Base-by-base conservation (phyloP, 2,888 invertebrate species). In the Hesperia comma region DNA sequence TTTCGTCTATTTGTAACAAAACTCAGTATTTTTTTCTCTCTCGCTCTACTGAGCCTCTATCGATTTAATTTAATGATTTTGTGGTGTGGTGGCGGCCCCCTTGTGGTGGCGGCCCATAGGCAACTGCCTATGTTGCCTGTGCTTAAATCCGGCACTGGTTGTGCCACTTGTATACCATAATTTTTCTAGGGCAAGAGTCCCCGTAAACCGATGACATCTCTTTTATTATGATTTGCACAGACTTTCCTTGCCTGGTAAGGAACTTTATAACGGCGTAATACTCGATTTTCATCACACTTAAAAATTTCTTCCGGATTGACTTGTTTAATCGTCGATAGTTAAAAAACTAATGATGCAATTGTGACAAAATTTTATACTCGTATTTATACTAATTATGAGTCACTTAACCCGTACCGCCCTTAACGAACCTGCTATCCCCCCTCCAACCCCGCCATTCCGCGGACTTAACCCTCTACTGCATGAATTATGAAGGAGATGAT, bases 261-360 rank as follows among this genome's bases (percentile, higher is more conserved):
- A 51, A 51, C n/a, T 54, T 32, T 73, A 69, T 83, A 77, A 79
- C 69, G 70, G 66, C 7, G 17, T 17, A 41, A 68, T 72, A 69
- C 73, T 75, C 73, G 81, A 33, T 54, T 54, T 54, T 15, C 33
- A 33, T 7, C 33, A 33, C n/a, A 54, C 5, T 54, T 33, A n/a
- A 54, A 1, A 43, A 54, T 33, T 10, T 33, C 33, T 54, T 54
- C 33, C 17, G 33, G 33, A 33, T 54, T 54, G 14, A 33, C 33
- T 54, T 54, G 54, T 12, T 54, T 54, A 8, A 54, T 54, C 32
- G 21, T 7, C 19, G n/a, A 43, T 43, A n/a, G 43, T 43, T 43
- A 5, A 15, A 43, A 43, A 5, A 43, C n/a, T n/a, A 43, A 43
- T 43, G 43, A 43, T 1, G 4, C 10, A 6, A 40, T 40, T 40